A percentile compares a stretch with the other conserved stretches of the same genome.
These are phyloP conservation scores for Cinara cedri DNA, from an alignment of 2,888 invertebrate genomes.

Conservation along the genomic window DNA sequence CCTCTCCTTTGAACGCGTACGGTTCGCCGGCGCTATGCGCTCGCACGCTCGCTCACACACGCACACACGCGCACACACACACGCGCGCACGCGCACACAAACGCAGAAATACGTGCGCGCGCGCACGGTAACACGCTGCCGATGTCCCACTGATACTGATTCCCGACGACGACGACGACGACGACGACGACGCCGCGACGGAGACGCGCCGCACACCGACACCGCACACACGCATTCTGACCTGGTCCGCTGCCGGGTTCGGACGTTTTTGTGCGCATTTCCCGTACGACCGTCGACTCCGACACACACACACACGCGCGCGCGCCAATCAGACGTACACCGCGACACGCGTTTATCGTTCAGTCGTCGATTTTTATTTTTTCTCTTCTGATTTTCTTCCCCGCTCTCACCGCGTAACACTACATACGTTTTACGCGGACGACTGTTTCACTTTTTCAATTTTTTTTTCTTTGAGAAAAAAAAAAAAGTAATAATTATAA, in stretches of 20 bases:
- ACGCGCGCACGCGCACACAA: neutral
- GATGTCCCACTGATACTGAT: conserved; percentile 44
- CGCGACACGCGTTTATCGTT: too few species aligned
- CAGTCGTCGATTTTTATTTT: neutral
- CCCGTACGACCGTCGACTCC: neutral
- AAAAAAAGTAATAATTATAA: too few species aligned
- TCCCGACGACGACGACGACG: conserved; percentile 12
- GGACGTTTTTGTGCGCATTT: neutral
- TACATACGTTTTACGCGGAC: too few species aligned
- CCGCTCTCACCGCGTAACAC: too few species aligned
- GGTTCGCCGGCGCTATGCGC: conserved; percentile 33
- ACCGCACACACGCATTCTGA: conserved; percentile 32
- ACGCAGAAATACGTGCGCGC: neutral
- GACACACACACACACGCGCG: neutral
- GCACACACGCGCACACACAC: neutral
- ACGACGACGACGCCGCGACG: neutral
- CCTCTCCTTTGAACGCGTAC: conserved; percentile 1
- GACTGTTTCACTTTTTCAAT: neutral
- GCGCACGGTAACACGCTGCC: neutral
- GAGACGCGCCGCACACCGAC: neutral
- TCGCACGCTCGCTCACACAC: neutral
- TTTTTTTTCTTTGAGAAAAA: too few species aligned
- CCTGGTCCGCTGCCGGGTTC: conserved; percentile 54
- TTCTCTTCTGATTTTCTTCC: neutral
- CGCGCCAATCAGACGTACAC: neutral